phyloP scores from a whole-genome alignment of 2,888 invertebrate genomes.

The Chesias legatella region DNA sequence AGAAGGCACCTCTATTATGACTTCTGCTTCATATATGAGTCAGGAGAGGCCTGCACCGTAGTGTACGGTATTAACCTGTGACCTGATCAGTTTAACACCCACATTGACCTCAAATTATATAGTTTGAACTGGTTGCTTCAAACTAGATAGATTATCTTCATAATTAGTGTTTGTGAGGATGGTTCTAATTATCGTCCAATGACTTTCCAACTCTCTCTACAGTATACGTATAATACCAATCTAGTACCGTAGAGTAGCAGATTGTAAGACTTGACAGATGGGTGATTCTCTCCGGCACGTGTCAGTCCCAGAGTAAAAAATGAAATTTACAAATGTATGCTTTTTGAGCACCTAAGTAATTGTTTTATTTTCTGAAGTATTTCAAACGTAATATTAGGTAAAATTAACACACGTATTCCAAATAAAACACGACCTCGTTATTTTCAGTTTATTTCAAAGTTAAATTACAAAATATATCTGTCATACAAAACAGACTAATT shows the following conservation, averaged over 20 bases:
- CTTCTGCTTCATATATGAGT: slow-evolving; percentile 34
- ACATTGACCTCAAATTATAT: slow-evolving; percentile 52
- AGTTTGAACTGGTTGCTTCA: slow-evolving; percentile 19
- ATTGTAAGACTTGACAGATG: no score
- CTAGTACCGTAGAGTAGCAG: no score
- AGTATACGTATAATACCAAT: no score
- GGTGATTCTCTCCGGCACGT: no score
- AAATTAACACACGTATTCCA: no score
- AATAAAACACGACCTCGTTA: slow-evolving; percentile 9
- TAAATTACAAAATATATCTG: slow-evolving; percentile 33
- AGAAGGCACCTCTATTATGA: slow-evolving; percentile 24
- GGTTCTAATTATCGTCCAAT: neutral
- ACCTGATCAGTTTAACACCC: slow-evolving; percentile 56
- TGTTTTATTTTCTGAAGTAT: no score
- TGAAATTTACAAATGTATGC: no score
- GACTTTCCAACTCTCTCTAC: neutral
- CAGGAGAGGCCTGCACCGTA: slow-evolving; percentile 29
- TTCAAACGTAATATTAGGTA: no score
- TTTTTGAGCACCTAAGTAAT: no score
- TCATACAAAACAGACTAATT: slow-evolving; percentile 35
- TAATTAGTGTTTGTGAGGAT: slow-evolving; percentile 4
- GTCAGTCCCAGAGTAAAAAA: no score
- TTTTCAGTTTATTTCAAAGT: slow-evolving; percentile 38
- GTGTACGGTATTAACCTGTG: slow-evolving; percentile 49
- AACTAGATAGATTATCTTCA: slow-evolving; percentile 16